Conservation (phyloP, 1,140 invertebrate genomes). For the Trichoplusia ni region DNA sequence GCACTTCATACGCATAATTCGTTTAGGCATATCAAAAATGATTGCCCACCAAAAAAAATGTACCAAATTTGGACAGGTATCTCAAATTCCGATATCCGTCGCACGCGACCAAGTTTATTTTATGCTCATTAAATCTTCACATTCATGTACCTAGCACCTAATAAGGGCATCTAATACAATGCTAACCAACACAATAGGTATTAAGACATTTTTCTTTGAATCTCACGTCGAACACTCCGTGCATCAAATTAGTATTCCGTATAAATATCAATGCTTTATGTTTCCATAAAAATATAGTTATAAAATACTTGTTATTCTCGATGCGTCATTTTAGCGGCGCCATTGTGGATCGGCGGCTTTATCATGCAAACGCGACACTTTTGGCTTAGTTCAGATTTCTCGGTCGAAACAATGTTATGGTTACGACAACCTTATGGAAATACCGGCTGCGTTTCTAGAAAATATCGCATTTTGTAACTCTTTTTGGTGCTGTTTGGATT, state of each 20-base stretch:
- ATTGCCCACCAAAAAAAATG: too few relatives aligned
- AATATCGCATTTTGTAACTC: background rate
- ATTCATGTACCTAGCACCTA: too few relatives aligned
- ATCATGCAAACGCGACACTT: constrained; percentile 71
- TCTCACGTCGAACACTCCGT: too few relatives aligned
- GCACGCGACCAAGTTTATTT: too few relatives aligned
- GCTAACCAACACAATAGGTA: too few relatives aligned
- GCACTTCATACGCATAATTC: too few relatives aligned
- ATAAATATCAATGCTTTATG: background rate
- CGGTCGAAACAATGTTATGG: constrained; percentile 53
- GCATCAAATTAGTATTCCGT: background rate
- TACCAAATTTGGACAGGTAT: too few relatives aligned
- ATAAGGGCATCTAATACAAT: too few relatives aligned
- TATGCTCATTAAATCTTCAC: too few relatives aligned
- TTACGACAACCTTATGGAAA: constrained; percentile 31
- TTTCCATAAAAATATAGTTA: background rate
- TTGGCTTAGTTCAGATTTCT: constrained; percentile 62
- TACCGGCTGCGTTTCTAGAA: background rate
- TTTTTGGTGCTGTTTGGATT: background rate
- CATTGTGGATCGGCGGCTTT: constrained; percentile 73
- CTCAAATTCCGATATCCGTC: too few relatives aligned
- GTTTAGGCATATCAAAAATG: too few relatives aligned
- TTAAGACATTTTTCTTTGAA: too few relatives aligned
- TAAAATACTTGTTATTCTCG: constrained; percentile 4
- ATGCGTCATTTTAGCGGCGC: constrained; percentile 61